Evolutionary conservation across 2,113 vertebrate species (phyloP).

Genomic region (Lontra canadensis): DNA sequence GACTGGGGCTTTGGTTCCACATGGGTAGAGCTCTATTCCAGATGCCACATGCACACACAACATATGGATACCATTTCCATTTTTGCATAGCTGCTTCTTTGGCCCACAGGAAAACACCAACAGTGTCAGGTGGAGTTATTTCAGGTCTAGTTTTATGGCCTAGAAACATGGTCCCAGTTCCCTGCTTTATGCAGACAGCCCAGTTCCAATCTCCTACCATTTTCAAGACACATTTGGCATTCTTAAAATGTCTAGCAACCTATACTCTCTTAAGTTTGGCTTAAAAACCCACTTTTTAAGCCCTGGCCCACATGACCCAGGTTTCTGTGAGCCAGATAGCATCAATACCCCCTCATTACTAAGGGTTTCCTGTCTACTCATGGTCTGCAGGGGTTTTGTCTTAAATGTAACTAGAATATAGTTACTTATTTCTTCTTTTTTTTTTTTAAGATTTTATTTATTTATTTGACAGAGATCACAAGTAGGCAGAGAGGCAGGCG

Average conservation of each 20-base stretch:
- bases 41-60: background rate
- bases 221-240: background rate
- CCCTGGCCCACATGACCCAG: background rate
- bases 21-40: background rate
- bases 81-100: background rate
- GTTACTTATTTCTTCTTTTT: background rate
- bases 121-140: background rate
- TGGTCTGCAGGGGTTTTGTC: background rate
- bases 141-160: background rate
- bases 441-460: no score
- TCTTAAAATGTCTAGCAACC: background rate
- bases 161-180: background rate
- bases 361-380: background rate
- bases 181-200: background rate
- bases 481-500: no score
- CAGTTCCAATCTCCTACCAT: background rate
- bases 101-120: slow-evolving; percentile 27
- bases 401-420: background rate
- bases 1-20: background rate
- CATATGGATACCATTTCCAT: background rate
- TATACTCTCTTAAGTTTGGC: background rate
- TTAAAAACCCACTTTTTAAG: background rate
- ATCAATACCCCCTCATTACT: background rate
- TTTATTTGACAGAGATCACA: no score
- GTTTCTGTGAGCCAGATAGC: background rate